Base-by-base conservation (phyloP, 2,113 vertebrate species). In the Myiopsitta monachus region DNA sequence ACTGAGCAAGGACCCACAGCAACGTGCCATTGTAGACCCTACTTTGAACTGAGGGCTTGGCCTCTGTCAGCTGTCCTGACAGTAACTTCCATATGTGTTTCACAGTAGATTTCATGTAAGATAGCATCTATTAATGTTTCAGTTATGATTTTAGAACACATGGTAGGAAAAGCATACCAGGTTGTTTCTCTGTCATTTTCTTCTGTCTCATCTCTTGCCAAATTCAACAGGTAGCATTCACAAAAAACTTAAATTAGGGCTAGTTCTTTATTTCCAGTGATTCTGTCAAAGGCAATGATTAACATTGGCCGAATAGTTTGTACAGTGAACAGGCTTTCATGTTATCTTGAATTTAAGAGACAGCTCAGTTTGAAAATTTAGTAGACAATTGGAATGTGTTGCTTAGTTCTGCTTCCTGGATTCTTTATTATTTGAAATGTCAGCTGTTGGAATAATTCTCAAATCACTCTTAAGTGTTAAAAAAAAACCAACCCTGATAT, bases 21-120 rank as follows among this genome's bases (percentile, higher is more conserved):
- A 52, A 16, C 54, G 23, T n/a, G 52, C 61, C 9, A 0, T 57
- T 1, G 0, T 7, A 51, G 36, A 17, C 18, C 13, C 28, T 59
- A 19, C 55, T 59, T 59, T 59, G 55, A 59, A 22, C 55, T 59
- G 55, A 59, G 33, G 55, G 55, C 15, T 64, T 67, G 22, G 41
- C 7, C 27, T 10, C 11, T 14, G 7, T 38, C 33, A 55, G 1
- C n/a, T 0, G 0, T 14, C 44, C 30, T 31, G 26, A 54, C 36
- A 67, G 44, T 31, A 70, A 80, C 13, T 46, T 49, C 21, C 14
- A 3, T 44, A 3, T 31, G 24, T 55, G 18, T 63, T 70, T 49
- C 33, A 27, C 8, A 9, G 13, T 41, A n/a, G 27, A 18, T 61
- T 66, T 47, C 9, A 12, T 23, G 10, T 67, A 43, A 81, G 24